A percentile compares a stretch with the other conserved stretches of the same genome.
Conservation (phyloP, 2,113 vertebrate genomes). For the Proteles cristata region DNA sequence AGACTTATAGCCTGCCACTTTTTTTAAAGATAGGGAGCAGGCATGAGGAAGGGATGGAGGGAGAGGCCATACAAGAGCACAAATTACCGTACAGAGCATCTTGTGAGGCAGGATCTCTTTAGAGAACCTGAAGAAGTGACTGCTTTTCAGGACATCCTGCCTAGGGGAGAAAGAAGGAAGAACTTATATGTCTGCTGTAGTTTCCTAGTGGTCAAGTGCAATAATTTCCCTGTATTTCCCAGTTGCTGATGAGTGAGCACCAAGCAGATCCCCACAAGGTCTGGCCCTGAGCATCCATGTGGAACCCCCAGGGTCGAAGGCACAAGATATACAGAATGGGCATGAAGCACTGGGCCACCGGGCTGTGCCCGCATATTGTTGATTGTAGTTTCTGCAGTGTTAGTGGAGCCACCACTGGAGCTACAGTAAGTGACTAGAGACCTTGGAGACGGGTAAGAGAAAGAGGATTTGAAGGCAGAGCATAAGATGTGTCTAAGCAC, state of each 20-base stretch:
- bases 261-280: background rate
- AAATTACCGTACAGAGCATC: too few species aligned
- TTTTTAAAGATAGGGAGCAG: background rate
- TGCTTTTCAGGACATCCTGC: background rate
- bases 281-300: background rate
- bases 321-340: fast-evolving
- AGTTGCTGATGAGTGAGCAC: background rate
- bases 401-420: background rate
- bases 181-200: background rate
- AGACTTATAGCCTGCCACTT: background rate
- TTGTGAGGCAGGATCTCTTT: background rate
- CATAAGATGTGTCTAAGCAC: background rate
- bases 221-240: background rate
- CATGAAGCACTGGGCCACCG: too few species aligned
- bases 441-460: background rate
- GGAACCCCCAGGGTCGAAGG: background rate
- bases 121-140: background rate
- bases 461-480: background rate
- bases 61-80: background rate
- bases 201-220: background rate
- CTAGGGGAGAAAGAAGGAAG: background rate
- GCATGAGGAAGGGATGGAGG: background rate
- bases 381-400: background rate
- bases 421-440: background rate
- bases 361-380: background rate